These are phyloP conservation scores for Salminus brasiliensis DNA, from an alignment of 2,113 vertebrate genomes.

Conservation along the genomic window DNA sequence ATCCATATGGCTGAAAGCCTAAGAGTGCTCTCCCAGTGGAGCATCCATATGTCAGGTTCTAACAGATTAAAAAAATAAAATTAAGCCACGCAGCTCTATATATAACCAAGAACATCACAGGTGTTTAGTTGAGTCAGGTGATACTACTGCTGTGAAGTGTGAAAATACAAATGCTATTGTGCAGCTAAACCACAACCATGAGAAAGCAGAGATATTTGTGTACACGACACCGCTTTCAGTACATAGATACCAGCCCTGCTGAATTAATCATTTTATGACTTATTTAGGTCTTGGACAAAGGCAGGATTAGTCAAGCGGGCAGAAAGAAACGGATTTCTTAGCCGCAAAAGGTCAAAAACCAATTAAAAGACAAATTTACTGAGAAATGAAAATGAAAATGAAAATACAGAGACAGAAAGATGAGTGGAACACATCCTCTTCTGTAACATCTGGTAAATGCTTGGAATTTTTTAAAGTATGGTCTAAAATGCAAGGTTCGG, in stretches of 20 bases:
- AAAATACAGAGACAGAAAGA: background rate
- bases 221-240: too few species aligned
- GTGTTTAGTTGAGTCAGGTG: too few species aligned
- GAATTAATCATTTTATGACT: background rate
- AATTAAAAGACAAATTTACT: too few species aligned
- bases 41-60: too few species aligned
- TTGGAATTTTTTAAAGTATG: background rate
- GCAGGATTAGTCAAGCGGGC: background rate
- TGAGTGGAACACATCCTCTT: background rate
- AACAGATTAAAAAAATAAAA: background rate
- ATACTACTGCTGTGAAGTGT: background rate
- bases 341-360: background rate
- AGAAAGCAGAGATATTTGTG: background rate
- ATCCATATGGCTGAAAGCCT: too few species aligned
- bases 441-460: background rate
- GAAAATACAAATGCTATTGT: background rate
- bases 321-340: background rate
- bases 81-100: background rate
- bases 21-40: too few species aligned
- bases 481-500: constrained; percentile 6
- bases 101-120: too few species aligned
- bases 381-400: too few species aligned
- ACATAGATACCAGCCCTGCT: background rate
- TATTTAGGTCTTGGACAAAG: background rate
- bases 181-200: background rate